Evolutionary conservation across 2,797 vertebrate species (phyloP).

Genomic region (Pelobates cultripes): DNA sequence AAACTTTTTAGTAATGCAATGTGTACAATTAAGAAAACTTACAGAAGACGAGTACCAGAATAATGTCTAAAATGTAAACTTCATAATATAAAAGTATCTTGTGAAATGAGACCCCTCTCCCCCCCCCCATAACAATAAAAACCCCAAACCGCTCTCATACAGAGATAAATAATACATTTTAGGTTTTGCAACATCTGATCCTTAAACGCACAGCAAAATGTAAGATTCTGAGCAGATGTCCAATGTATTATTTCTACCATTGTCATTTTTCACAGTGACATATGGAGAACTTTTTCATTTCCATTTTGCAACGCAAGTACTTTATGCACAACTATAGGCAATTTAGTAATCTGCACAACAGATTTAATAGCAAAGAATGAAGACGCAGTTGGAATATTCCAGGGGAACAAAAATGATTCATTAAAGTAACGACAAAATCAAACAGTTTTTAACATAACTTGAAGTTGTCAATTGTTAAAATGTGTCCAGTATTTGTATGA

Average conservation of each 20-base stretch:
- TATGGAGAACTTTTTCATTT: slow-evolving; percentile 75
- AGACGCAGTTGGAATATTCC: not conserved
- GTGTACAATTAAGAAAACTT: too few relatives aligned
- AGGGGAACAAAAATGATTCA: slow-evolving; percentile 25
- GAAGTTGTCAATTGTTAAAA: not conserved
- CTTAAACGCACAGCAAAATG: slow-evolving; percentile 66
- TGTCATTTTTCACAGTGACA: slow-evolving; percentile 89
- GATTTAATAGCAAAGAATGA: slow-evolving; percentile 60
- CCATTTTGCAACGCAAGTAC: slow-evolving; percentile 83
- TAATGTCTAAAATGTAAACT: too few relatives aligned
- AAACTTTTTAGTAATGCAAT: too few relatives aligned
- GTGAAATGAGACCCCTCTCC: slow-evolving; percentile 22
- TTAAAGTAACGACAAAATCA: not conserved
- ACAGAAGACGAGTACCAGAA: too few relatives aligned
- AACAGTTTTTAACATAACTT: slow-evolving; percentile 19
- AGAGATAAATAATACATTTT: slow-evolving; percentile 62
- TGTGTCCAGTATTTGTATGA: not conserved
- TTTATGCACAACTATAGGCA: slow-evolving; percentile 75
- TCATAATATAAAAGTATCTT: too few relatives aligned
- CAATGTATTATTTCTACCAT: slow-evolving; percentile 75
- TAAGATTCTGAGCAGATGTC: slow-evolving; percentile 84
- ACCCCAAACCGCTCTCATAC: slow-evolving; percentile 58
- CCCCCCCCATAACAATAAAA: not conserved
- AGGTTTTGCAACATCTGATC: slow-evolving; percentile 77
- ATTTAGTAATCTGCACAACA: slow-evolving; percentile 76